Conservation (phyloP, 2,888 invertebrate genomes). For the Alentia gelatinosa region DNA sequence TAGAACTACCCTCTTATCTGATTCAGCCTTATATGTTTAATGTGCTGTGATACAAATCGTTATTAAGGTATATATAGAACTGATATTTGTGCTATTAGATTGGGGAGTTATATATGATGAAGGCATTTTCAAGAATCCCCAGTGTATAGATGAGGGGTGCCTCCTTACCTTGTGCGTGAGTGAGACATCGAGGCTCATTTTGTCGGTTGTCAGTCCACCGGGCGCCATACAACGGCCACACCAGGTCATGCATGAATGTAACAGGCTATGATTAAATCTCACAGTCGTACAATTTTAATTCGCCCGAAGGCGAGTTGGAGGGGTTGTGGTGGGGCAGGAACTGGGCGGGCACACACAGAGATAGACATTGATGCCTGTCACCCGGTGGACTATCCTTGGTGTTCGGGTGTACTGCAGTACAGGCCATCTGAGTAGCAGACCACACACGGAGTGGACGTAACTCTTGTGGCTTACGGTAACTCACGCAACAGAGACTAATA, state of each 20-base stretch:
- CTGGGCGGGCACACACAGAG: too few species aligned
- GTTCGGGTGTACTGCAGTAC: neutral
- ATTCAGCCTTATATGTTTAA: too few species aligned
- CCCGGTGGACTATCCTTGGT: neutral
- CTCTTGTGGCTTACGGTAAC: neutral
- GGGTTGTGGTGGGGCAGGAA: neutral
- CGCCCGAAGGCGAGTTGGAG: neutral
- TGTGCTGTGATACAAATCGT: too few species aligned
- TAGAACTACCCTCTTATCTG: too few species aligned
- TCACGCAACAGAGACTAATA: neutral
- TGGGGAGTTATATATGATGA: too few species aligned
- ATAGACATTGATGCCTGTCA: neutral
- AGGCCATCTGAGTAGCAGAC: neutral
- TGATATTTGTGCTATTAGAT: too few species aligned
- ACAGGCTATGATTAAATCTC: neutral
- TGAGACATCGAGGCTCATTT: neutral
- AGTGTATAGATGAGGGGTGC: too few species aligned
- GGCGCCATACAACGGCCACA: neutral
- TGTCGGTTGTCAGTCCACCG: neutral
- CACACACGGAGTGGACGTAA: neutral
- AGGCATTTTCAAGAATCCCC: too few species aligned
- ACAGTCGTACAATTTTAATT: neutral
- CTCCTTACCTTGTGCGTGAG: too few species aligned
- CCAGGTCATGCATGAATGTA: slow-evolving; percentile 1
- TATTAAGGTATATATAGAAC: too few species aligned